Percentiles rank a stretch among this genome's conserved stretches.
These are phyloP conservation scores for Meiosimyza decipiens DNA, from an alignment of 2,888 invertebrate species.

Conservation along the genomic window DNA sequence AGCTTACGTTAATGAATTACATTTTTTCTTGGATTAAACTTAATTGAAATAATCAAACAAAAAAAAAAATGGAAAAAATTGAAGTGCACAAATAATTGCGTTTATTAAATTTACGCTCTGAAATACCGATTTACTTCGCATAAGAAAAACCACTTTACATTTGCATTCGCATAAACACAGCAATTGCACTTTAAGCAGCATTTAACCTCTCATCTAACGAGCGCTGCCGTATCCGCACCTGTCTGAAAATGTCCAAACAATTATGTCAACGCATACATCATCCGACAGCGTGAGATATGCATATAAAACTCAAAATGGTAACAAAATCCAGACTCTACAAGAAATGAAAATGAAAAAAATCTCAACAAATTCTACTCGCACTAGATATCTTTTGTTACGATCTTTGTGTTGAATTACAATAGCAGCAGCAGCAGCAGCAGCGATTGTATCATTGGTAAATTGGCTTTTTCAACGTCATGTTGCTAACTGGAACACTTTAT, in stretches of 20 bases:
- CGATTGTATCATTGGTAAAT: neutral
- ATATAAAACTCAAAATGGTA: neutral
- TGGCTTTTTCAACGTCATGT: neutral
- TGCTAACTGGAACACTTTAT: conserved; percentile 12
- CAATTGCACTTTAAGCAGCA: neutral
- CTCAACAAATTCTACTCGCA: neutral
- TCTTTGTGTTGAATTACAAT: neutral
- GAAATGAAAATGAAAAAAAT: neutral
- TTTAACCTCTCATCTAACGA: neutral
- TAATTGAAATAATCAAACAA: too few relatives aligned
- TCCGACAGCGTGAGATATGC: neutral
- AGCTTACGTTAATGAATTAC: too few relatives aligned
- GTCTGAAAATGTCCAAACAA: conserved; percentile 4
- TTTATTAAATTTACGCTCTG: too few relatives aligned
- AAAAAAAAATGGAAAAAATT: too few relatives aligned
- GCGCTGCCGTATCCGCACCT: neutral
- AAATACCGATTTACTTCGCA: too few relatives aligned
- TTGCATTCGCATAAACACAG: neutral
- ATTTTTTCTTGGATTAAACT: too few relatives aligned
- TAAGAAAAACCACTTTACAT: too few relatives aligned
- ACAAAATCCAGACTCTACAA: neutral
- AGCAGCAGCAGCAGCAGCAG: neutral
- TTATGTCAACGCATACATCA: conserved; percentile 10
- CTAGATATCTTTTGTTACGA: conserved; percentile 3
- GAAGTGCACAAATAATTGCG: too few relatives aligned